phyloP scores from a whole-genome alignment of 2,888 invertebrate species.

The Drosophila helvetica region DNA sequence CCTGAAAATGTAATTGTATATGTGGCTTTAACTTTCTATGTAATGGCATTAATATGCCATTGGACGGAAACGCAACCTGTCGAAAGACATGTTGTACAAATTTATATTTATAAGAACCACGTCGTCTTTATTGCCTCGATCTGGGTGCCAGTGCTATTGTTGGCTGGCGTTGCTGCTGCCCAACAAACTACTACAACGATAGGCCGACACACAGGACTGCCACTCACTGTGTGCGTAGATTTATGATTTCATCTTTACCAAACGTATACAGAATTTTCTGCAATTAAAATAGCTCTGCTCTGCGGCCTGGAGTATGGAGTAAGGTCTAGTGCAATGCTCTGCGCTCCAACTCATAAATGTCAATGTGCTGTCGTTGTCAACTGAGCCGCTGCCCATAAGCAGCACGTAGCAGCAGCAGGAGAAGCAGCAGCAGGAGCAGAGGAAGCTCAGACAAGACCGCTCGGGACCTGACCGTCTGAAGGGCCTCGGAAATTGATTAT shows the following conservation, averaged over 20 bases:
- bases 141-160: background rate
- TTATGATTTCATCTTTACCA: conserved; percentile 50
- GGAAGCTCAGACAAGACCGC: conserved; percentile 30
- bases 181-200: conserved; percentile 12
- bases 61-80: conserved; percentile 38
- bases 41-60: conserved; percentile 13
- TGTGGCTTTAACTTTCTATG: background rate
- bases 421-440: conserved; percentile 26
- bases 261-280: conserved; percentile 39
- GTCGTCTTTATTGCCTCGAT: background rate
- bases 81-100: conserved; percentile 50
- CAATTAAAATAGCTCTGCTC: conserved; percentile 66
- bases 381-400: conserved; percentile 51
- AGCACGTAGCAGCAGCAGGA: conserved; percentile 36
- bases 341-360: conserved; percentile 71
- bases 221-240: conserved; percentile 29
- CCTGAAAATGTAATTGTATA: background rate
- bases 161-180: background rate
- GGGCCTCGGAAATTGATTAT: conserved; percentile 81
- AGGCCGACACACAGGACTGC: conserved; percentile 13
- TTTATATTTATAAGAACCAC: conserved; percentile 52
- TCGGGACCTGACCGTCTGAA: conserved; percentile 19
- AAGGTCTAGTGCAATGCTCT: conserved; percentile 16
- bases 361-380: conserved; percentile 56
- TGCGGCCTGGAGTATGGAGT: conserved; percentile 17